These are phyloP conservation scores for Mantis religiosa DNA, from an alignment of 2,888 invertebrate species.

Conservation along the genomic window DNA sequence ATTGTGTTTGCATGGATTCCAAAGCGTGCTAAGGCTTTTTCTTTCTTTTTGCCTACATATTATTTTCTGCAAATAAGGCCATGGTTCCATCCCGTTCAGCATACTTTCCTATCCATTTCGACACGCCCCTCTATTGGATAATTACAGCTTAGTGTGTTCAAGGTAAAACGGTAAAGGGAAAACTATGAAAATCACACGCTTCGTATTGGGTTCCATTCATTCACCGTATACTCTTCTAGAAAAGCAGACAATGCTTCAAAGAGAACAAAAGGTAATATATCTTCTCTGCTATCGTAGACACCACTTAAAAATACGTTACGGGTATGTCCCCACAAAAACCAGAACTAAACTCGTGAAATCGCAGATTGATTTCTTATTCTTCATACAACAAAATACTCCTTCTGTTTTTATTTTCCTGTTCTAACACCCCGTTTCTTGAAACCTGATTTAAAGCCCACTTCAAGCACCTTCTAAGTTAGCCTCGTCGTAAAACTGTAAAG, in stretches of 20 bases:
- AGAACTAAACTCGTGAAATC: constrained; percentile 9
- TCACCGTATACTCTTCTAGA: background rate
- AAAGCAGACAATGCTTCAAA: background rate
- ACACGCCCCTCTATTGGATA: background rate
- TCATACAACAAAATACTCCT: background rate
- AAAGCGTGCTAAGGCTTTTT: background rate
- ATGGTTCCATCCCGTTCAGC: background rate
- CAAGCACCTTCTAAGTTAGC: background rate
- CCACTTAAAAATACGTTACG: constrained; percentile 6
- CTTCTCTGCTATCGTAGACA: background rate
- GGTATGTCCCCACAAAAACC: background rate
- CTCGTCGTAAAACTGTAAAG: no score
- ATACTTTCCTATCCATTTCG: background rate
- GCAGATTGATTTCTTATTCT: background rate
- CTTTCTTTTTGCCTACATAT: background rate
- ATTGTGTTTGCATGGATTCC: no score
- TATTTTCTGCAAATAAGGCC: background rate
- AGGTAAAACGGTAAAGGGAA: background rate
- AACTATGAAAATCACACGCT: background rate
- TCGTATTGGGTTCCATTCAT: background rate
- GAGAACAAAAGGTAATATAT: background rate
- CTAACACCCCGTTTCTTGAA: background rate
- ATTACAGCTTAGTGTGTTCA: background rate
- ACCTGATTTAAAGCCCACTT: background rate
- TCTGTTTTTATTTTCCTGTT: background rate